A percentile compares a stretch with the other conserved stretches of the same genome.
Evolutionary conservation across 2,797 vertebrate species (phyloP).

Genomic region (Cheirogaleus major): DNA sequence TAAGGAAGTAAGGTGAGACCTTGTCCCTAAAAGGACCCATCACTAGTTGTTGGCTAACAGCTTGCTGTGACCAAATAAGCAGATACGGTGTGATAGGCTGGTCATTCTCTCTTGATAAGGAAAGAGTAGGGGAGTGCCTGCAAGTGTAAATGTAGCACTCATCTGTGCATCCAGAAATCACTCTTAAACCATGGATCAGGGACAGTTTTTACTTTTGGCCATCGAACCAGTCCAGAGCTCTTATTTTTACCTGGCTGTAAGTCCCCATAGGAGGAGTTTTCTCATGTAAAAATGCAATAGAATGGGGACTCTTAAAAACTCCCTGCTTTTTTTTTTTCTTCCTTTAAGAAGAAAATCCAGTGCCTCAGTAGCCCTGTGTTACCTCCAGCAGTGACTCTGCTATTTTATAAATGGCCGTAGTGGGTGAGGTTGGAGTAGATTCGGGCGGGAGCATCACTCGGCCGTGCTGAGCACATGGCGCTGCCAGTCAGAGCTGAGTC

Average conservation of each 20-base stretch:
- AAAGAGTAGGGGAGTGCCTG: background rate
- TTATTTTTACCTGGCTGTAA: background rate
- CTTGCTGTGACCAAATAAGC: background rate
- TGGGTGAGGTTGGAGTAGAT: background rate
- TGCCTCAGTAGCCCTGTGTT: background rate
- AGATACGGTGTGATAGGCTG: accelerated
- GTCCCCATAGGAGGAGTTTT: background rate
- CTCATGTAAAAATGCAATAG: no score
- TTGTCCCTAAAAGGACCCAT: background rate
- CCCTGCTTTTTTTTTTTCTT: background rate
- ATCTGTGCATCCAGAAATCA: background rate
- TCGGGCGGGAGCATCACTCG: background rate
- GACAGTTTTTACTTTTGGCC: background rate
- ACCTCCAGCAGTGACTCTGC: background rate
- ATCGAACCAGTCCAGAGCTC: background rate
- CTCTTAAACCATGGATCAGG: background rate
- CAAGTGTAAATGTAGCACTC: background rate
- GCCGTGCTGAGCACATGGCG: background rate
- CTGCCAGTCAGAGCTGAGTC: constrained; percentile 65
- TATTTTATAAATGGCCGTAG: background rate
- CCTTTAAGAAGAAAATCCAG: background rate
- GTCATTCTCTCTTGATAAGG: background rate
- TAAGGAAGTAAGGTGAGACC: background rate
- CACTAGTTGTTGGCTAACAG: background rate
- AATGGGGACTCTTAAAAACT: no score